A percentile compares a stretch with the other conserved stretches of the same genome.
Conservation (phyloP, 2,888 invertebrate genomes). For the Helobdella robusta region DNA sequence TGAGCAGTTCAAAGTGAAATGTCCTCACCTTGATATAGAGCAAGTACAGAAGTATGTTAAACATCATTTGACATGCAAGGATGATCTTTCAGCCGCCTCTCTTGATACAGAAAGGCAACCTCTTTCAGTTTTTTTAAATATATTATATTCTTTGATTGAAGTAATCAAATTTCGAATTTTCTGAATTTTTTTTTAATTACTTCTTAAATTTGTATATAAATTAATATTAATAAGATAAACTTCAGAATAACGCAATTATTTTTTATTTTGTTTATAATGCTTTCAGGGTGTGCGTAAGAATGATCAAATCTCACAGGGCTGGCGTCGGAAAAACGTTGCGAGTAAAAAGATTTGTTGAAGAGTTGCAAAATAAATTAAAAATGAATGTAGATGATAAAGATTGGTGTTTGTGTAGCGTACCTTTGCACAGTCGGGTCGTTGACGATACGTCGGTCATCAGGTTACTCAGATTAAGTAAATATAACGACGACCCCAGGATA, state of each 20-base stretch:
- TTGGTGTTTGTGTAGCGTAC: conserved; percentile 13
- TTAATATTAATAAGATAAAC: too few species aligned
- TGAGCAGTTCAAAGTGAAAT: conserved; percentile 34
- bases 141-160: too few species aligned
- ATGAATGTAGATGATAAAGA: conserved; percentile 18
- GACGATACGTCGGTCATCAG: conserved; percentile 23
- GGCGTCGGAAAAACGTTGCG: conserved; percentile 41
- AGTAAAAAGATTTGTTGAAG: conserved; percentile 34
- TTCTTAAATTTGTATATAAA: too few species aligned
- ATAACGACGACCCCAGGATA: conserved; percentile 31
- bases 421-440: conserved; percentile 23
- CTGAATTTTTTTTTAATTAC: too few species aligned
- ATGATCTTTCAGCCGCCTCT: not conserved
- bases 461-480: conserved; percentile 9
- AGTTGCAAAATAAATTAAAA: conserved; percentile 19
- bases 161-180: too few species aligned
- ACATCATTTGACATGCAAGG: conserved; percentile 29
- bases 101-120: conserved; percentile 24
- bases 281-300: conserved; percentile 37
- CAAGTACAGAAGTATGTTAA: conserved; percentile 33
- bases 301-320: conserved; percentile 39
- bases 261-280: not conserved
- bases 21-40: conserved; percentile 12
- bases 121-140: too few species aligned
- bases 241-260: not conserved